Base-by-base conservation (phyloP, 2,797 vertebrate species). In the Urosaurus nigricauda region DNA sequence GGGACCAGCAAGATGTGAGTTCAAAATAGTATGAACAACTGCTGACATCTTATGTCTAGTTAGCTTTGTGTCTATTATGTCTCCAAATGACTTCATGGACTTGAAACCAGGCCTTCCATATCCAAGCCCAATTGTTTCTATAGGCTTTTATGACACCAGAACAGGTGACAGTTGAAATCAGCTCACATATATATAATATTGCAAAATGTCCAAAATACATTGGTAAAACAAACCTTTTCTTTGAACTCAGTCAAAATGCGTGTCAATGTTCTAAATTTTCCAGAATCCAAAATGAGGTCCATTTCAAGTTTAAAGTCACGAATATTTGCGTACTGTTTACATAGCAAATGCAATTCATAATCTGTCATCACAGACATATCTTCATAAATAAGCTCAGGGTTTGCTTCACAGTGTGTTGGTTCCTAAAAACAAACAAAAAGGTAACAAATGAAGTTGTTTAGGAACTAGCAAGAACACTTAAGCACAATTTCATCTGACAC, bases 311-410 rank as follows among this genome's bases (percentile, higher is more conserved):
- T 98, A 96, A 98, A 99, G 40, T 95, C 96, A 92, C 92, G 91
- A 93, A 99, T 95, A 78, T 97, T 97, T 68, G 95, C 95, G 95
- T 99, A 99, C 79, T 98, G 98, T 95, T 98, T 97, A 94, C 98
- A 99, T 89, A 99, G 97, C 84, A 97, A 95, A 93, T 99, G 98
- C 86, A 99, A 97, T 93, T 99, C 99, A 96, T 99, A 99, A 96
- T 99, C 99, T 80, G 98, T 98, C 98, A 99, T 99, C 86, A 99
- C 98, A 87, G 98, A 98, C 99, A 99, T 99, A 95, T 99, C 99
- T 96, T 99, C 98, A 92, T 98, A 98, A 94, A 99, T 99, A 87
- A 99, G 97, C 91, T 97, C 97, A 47, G 98, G 96, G 53, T 98
- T 97, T 19, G 99, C 98, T 89, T 99, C 98, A 91, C 95, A 95